Conservation (phyloP, 1,140 invertebrate genomes). For the Drosophila tristis region DNA sequence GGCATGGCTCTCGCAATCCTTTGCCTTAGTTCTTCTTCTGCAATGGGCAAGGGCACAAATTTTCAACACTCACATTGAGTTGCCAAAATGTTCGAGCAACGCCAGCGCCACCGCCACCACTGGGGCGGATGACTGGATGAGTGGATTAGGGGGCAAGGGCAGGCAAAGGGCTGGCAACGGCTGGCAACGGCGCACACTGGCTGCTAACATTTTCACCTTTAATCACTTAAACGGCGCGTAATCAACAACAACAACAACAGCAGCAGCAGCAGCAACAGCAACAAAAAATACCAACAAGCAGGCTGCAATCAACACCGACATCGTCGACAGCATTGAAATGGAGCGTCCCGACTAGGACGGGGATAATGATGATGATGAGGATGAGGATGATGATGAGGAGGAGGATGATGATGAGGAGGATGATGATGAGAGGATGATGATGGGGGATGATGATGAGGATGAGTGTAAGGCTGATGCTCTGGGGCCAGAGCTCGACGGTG, state of each 20-base stretch:
- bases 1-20: constrained; percentile 30
- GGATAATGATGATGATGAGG: background rate
- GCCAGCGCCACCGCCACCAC: background rate
- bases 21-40: constrained; percentile 37
- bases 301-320: constrained; percentile 71
- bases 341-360: constrained; percentile 52
- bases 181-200: constrained; percentile 1
- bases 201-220: constrained; percentile 70
- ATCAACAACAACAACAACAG: constrained; percentile 60
- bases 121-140: background rate
- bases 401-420: constrained; percentile 8
- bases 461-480: background rate
- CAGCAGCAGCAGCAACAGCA: constrained; percentile 33
- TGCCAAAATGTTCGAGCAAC: constrained; percentile 35
- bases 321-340: constrained; percentile 67
- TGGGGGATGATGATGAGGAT: constrained; percentile 13
- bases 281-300: constrained; percentile 32
- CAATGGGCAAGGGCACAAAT: constrained; percentile 34
- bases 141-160: background rate
- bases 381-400: constrained; percentile 10
- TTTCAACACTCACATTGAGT: constrained; percentile 31
- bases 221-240: constrained; percentile 79
- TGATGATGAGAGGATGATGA: constrained; percentile 7
- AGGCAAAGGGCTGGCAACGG: background rate
- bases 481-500: background rate